Percentiles rank a stretch among this genome's conserved stretches.
Conservation (phyloP, 2,888 invertebrate species). For the Ametastegia equiseti region DNA sequence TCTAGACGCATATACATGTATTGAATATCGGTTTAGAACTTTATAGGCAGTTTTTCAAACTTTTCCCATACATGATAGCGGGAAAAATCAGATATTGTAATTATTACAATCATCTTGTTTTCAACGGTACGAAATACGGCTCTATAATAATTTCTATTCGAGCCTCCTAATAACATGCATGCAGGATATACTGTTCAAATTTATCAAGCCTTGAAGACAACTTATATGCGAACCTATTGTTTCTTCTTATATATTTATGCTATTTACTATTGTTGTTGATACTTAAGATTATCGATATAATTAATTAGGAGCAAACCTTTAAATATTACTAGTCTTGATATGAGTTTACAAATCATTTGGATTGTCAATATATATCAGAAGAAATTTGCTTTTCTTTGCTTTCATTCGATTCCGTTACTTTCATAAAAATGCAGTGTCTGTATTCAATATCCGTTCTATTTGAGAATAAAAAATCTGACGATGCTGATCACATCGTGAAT, state of each 20-base stretch:
- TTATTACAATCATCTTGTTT: slow-evolving; percentile 18
- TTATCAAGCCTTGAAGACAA: slow-evolving; percentile 8
- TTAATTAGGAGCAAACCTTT: slow-evolving; percentile 75
- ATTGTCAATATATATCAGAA: slow-evolving; percentile 44
- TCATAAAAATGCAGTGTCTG: neutral
- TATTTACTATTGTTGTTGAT: slow-evolving; percentile 24
- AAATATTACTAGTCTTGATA: slow-evolving; percentile 74
- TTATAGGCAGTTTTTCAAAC: slow-evolving; percentile 14
- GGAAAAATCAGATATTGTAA: neutral
- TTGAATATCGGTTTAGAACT: neutral
- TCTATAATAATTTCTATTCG: slow-evolving; percentile 33
- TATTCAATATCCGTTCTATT: neutral
- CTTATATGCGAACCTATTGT: slow-evolving; percentile 39
- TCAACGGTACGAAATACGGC: slow-evolving; percentile 27
- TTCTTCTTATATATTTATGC: too few species aligned
- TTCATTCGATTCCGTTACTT: slow-evolving; percentile 25
- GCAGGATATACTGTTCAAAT: neutral
- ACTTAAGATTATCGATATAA: slow-evolving; percentile 31
- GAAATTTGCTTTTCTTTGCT: slow-evolving; percentile 22
- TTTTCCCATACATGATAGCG: neutral
- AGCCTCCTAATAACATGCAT: neutral
- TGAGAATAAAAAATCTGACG: slow-evolving; percentile 10
- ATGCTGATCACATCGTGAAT: neutral
- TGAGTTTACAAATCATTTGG: slow-evolving; percentile 69
- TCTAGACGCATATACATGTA: neutral